Evolutionary conservation across 1,140 invertebrate genomes (phyloP).

Genomic region (Drosophila nikananu): DNA sequence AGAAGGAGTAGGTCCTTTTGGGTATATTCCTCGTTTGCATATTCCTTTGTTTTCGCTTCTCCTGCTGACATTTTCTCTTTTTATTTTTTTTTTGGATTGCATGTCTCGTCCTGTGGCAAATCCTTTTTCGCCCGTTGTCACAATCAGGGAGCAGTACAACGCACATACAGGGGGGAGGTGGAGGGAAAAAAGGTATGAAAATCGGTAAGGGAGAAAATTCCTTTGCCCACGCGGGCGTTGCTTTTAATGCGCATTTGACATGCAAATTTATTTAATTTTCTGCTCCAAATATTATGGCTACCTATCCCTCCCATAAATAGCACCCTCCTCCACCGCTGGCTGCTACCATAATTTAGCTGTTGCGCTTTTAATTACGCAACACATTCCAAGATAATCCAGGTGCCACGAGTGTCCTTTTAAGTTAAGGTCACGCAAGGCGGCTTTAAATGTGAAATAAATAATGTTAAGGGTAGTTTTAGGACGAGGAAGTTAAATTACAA

Average conservation of each 20-base stretch:
- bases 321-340: neutral
- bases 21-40: constrained; percentile 46
- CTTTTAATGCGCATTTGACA: constrained; percentile 80
- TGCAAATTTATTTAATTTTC: constrained; percentile 84
- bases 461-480: constrained; percentile 16
- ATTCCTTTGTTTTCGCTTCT: constrained; percentile 50
- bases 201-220: constrained; percentile 12
- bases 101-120: constrained; percentile 62
- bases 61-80: constrained; percentile 10
- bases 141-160: constrained; percentile 58
- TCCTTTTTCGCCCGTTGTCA: constrained; percentile 69
- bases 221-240: constrained; percentile 26
- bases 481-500: too few relatives aligned
- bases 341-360: constrained; percentile 41
- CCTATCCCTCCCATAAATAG: constrained; percentile 30
- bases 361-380: constrained; percentile 77
- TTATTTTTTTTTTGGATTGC: constrained; percentile 29
- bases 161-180: neutral
- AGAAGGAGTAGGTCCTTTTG: neutral
- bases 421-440: constrained; percentile 33
- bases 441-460: neutral
- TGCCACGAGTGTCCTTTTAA: neutral
- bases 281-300: constrained; percentile 65
- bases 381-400: constrained; percentile 41
- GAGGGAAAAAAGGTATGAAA: neutral